phyloP scores from a whole-genome alignment of 2,113 vertebrate genomes.

The Eudorcas thomsonii region DNA sequence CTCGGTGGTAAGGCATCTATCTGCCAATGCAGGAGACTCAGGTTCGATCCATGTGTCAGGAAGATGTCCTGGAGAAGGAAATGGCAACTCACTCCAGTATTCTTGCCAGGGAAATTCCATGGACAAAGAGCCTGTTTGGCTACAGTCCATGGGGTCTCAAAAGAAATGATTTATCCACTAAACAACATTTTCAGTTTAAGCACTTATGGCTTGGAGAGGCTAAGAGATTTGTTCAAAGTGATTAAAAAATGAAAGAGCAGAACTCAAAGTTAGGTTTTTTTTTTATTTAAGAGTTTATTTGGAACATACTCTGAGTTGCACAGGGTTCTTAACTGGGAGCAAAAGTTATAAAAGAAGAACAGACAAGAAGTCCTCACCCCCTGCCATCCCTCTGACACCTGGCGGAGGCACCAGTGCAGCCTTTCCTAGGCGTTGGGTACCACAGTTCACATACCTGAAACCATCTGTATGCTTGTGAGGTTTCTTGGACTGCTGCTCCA shows the following conservation, averaged over 20 bases:
- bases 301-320: background rate
- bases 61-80: background rate
- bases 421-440: background rate
- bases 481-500: background rate
- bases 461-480: background rate
- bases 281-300: background rate
- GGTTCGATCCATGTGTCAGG: background rate
- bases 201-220: background rate
- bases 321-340: background rate
- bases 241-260: background rate
- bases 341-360: background rate
- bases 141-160: background rate
- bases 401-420: background rate
- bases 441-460: background rate
- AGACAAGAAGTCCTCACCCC: background rate
- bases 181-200: background rate
- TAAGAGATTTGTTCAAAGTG: background rate
- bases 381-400: background rate
- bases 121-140: background rate
- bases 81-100: background rate
- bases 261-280: background rate
- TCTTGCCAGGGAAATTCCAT: background rate
- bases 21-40: background rate
- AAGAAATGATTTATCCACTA: background rate
- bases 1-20: background rate